Conservation (phyloP, 1,140 invertebrate genomes). For the Alviniconcha marisindica region DNA sequence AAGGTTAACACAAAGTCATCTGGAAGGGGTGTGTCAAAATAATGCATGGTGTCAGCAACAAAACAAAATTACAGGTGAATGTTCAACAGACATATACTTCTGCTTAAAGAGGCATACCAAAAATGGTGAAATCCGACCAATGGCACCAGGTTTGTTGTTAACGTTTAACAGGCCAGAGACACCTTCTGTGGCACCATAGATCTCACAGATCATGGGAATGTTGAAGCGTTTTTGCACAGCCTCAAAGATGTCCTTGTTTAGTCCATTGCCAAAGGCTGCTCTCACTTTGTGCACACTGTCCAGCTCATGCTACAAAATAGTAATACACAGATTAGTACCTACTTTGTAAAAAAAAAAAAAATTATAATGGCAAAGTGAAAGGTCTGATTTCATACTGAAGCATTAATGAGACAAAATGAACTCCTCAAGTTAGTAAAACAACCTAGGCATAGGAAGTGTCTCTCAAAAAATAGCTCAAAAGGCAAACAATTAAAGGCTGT, state of each 20-base stretch:
- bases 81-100: too few species aligned
- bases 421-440: not conserved
- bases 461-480: not conserved
- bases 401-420: not conserved
- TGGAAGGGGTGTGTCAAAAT: too few species aligned
- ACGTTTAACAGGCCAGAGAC: constrained; percentile 85
- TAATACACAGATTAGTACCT: not conserved
- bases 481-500: too few species aligned
- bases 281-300: constrained; percentile 57
- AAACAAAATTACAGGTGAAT: too few species aligned
- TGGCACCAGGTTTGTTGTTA: constrained; percentile 55
- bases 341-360: not conserved
- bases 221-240: constrained; percentile 91
- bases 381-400: not conserved
- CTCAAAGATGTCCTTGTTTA: constrained; percentile 95
- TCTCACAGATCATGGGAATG: constrained; percentile 89
- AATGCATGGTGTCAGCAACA: too few species aligned
- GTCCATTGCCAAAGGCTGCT: constrained; percentile 78
- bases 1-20: too few species aligned
- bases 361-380: not conserved
- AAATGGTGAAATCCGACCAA: constrained; percentile 62
- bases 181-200: constrained; percentile 97
- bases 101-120: constrained; percentile 45
- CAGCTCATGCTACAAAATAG: constrained; percentile 43
- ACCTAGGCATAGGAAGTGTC: not conserved